Evolutionary conservation across 2,797 vertebrate species (phyloP), one percentile per base, ranked within the genome.

Genomic region (Thaleichthys pacificus): DNA sequence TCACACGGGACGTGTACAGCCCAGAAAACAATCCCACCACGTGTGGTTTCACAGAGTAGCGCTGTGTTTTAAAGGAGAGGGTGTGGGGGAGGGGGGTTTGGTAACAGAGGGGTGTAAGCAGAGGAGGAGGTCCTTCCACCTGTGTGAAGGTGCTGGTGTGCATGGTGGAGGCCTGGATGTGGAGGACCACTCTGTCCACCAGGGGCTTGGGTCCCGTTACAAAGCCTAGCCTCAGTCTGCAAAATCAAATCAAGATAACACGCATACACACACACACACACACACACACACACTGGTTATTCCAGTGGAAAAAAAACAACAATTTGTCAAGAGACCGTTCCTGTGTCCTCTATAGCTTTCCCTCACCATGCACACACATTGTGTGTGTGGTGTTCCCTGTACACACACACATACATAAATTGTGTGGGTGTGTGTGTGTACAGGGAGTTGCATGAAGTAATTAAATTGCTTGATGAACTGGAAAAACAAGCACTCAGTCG

Each of bases 61-160:
- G 49, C 49, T 51, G 49, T 35, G 14, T 17, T 17, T 15, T 9
- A 21, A 30, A 21, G 17, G 49, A 17, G 17, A 56, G 11, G 21
- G 38, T 30, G 0, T 17, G 4, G 22, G 42, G 30, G 22, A n/a
- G 35, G 49, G 15, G 51, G 51, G 19, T 1, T 56, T 47, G 42
- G 0, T 47, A 47, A 47, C 2, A 47, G 28, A 30, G 28, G 28
- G 28, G 42, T 47, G 42, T 47, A 47, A 12, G 7, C 30, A 14
- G 62, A 30, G n/a, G 17, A 22, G 35, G 24, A 6, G 15, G 8
- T 22, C 47, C 1, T n/a, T n/a, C 88, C 88, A 96, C 97, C 95
- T 99, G 97, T 28, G 95, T 93, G 84, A 99, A 97, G 71, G 95
- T 94, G 79, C 95, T 97, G 1, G 96, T 89, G 77, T 99, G 96